Evolutionary conservation across 2,888 invertebrate genomes (phyloP).

Genomic region (Habroteleia sp.): DNA sequence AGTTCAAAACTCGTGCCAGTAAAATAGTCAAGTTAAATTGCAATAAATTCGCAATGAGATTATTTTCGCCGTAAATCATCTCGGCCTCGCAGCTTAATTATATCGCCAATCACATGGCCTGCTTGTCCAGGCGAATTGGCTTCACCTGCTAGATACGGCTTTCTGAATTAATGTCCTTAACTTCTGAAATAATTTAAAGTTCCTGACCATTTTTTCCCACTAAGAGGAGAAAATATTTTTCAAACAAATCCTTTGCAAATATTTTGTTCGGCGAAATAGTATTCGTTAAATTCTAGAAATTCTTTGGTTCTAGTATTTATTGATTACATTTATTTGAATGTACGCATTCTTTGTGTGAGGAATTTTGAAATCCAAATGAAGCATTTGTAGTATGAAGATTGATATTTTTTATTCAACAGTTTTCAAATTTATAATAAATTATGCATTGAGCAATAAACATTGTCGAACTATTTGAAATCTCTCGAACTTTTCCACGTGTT

Average conservation of each 20-base stretch:
- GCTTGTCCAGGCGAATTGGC: constrained; percentile 35
- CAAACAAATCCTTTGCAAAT: constrained; percentile 22
- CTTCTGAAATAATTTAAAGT: constrained; percentile 56
- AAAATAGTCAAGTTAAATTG: constrained; percentile 47
- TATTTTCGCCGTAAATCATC: constrained; percentile 53
- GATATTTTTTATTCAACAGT: no score
- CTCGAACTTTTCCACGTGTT: constrained; percentile 26
- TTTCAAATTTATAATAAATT: constrained; percentile 37
- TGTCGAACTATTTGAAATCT: constrained; percentile 20
- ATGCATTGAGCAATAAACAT: constrained; percentile 29
- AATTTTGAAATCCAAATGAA: no score
- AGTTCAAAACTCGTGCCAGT: constrained; percentile 41
- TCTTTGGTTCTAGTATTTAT: no score
- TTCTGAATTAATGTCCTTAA: constrained; percentile 56
- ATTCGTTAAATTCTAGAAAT: constrained; percentile 14
- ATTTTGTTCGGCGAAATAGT: constrained; percentile 16
- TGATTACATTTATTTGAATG: no score
- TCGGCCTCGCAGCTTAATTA: constrained; percentile 42
- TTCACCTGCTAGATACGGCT: constrained; percentile 44
- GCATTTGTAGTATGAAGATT: no score
- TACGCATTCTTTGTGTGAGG: no score
- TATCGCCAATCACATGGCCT: constrained; percentile 52
- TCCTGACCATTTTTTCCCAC: constrained; percentile 25
- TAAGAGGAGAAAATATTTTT: constrained; percentile 9
- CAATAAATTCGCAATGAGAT: constrained; percentile 56